These are phyloP conservation scores for Phacellophora camtschatica DNA, from an alignment of 30 jellyfish, hydroid and myxozoan genomes.

Conservation along the genomic window DNA sequence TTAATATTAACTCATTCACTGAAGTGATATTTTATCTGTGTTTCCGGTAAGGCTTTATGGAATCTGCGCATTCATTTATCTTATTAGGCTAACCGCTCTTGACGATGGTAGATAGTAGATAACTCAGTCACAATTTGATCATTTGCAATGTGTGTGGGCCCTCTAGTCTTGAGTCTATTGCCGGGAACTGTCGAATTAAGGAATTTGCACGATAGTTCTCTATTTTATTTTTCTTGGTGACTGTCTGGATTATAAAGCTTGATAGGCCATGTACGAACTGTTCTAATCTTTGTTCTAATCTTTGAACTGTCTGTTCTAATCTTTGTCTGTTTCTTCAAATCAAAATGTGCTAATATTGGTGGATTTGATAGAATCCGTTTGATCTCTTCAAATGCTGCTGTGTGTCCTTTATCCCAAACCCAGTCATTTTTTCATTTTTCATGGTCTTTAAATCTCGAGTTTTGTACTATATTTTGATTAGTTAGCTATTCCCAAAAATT, in stretches of 20 bases:
- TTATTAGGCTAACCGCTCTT: constrained; percentile 27
- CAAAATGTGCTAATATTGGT: constrained; percentile 21
- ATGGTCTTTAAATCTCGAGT: constrained; percentile 26
- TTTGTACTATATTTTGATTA: not conserved
- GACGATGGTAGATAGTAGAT: not conserved
- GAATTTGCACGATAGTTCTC: not conserved
- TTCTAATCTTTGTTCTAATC: constrained; percentile 7
- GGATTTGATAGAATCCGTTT: constrained; percentile 3
- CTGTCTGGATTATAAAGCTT: constrained; percentile 15
- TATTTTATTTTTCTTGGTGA: no score
- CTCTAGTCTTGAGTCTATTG: constrained; percentile 14
- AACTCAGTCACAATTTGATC: not conserved
- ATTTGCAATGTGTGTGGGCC: not conserved
- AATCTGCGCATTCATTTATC: constrained; percentile 3
- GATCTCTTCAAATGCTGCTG: constrained; percentile 8
- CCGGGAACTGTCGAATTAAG: constrained; percentile 1
- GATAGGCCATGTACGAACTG: constrained; percentile 16
- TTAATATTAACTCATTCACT: not conserved
- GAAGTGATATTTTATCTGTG: constrained; percentile 3
- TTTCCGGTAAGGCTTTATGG: constrained; percentile 8
- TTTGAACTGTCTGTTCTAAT: not conserved
- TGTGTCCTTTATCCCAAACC: constrained; percentile 13
- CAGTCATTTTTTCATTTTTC: constrained; percentile 3
- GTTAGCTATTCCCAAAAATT: constrained; percentile 19
- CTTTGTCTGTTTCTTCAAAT: not conserved